Evolutionary conservation across 92 coral and sea anemone genomes (phyloP).

Genomic region (Hydrozoanthus gracilis): DNA sequence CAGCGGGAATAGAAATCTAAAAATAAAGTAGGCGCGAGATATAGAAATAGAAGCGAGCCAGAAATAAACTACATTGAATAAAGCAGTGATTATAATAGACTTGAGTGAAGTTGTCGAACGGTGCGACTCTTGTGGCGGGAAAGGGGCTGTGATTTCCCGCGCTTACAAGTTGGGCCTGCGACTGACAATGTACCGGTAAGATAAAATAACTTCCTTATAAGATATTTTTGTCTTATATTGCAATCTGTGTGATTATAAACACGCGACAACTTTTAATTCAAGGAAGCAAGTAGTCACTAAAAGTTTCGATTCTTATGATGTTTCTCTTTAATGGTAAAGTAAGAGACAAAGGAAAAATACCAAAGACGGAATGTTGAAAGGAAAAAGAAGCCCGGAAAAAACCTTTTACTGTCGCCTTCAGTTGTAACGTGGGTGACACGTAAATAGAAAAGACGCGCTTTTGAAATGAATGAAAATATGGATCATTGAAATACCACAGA

Average conservation of each 20-base stretch:
- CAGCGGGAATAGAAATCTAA: not conserved
- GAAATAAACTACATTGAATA: conserved; percentile 13
- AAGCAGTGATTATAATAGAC: not conserved
- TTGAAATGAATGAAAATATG: conserved; percentile 14
- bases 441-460: conserved; percentile 28
- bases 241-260: not conserved
- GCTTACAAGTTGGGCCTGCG: conserved; percentile 12
- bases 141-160: conserved; percentile 24
- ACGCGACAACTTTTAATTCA: conserved; percentile 1
- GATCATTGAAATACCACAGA: conserved; percentile 25
- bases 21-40: not conserved
- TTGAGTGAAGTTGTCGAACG: not conserved
- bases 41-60: not conserved
- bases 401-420: not conserved
- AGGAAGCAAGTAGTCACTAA: not conserved
- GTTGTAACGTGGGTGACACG: conserved; percentile 37
- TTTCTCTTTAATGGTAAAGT: not conserved
- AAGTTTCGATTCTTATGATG: not conserved
- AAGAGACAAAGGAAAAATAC: not conserved
- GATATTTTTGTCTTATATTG: not conserved
- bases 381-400: conserved; percentile 21
- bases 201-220: not conserved
- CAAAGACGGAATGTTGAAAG: not conserved
- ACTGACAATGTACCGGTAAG: not conserved
- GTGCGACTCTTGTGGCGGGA: not conserved